phyloP scores from a whole-genome alignment of 2,888 invertebrate genomes.

The Cyclophora punctaria region DNA sequence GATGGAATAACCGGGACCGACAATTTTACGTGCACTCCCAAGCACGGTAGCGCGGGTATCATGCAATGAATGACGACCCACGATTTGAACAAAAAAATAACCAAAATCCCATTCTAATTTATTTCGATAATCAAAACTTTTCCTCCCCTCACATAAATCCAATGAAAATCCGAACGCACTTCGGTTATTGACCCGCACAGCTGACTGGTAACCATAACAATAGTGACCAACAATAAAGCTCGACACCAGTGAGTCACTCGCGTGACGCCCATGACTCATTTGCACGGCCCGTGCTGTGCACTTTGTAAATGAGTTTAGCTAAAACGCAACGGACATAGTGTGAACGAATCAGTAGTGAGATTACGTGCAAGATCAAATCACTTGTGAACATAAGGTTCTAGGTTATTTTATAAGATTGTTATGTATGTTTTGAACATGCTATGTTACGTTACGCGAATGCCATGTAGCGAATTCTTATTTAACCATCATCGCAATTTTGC shows the following conservation, averaged over 20 bases:
- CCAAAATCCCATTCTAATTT: too few relatives aligned
- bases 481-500: too few relatives aligned
- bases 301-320: constrained; percentile 22
- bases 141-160: too few relatives aligned
- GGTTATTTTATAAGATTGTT: neutral
- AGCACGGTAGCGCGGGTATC: too few relatives aligned
- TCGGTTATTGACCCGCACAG: neutral
- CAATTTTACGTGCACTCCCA: too few relatives aligned
- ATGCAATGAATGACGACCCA: too few relatives aligned
- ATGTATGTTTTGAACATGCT: neutral
- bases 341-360: neutral
- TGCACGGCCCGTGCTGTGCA: constrained; percentile 9
- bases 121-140: too few relatives aligned
- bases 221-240: constrained; percentile 5
- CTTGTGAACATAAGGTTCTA: neutral
- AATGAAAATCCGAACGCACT: too few relatives aligned
- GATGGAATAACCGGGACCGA: too few relatives aligned
- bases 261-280: constrained; percentile 17
- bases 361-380: neutral
- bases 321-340: constrained; percentile 13
- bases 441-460: neutral
- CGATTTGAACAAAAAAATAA: too few relatives aligned
- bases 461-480: too few relatives aligned
- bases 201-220: constrained; percentile 7
- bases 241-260: constrained; percentile 12